These are phyloP conservation scores for Rhinolophus ferrumequinum DNA, from an alignment of 2,113 vertebrate species.

Conservation along the genomic window DNA sequence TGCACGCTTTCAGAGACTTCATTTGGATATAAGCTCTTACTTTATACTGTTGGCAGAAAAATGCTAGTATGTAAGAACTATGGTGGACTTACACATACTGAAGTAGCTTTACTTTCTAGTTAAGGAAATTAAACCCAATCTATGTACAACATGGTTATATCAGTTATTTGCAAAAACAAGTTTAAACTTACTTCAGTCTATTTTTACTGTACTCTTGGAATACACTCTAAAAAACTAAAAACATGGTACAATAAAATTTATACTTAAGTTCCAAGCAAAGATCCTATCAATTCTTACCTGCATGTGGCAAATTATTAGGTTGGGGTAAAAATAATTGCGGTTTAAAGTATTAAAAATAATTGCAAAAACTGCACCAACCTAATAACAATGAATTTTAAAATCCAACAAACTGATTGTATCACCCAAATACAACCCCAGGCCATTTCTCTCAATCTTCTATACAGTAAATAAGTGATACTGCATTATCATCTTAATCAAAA, in stretches of 20 bases:
- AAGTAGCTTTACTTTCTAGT: neutral
- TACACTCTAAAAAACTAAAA: neutral
- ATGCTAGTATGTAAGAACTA: neutral
- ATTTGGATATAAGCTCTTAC: slow-evolving; percentile 98
- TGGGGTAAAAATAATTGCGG: too few species aligned
- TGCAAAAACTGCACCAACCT: too few species aligned
- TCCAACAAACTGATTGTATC: neutral
- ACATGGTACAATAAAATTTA: slow-evolving; percentile 28
- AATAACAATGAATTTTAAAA: neutral
- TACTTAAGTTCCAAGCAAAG: neutral
- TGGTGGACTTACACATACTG: neutral
- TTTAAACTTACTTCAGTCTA: slow-evolving; percentile 32
- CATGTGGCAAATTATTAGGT: neutral
- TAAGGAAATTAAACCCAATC: neutral
- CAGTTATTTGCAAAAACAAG: neutral
- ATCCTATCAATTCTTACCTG: neutral
- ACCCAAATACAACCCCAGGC: neutral
- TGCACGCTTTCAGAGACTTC: slow-evolving; percentile 98
- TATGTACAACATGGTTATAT: neutral
- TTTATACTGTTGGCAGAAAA: slow-evolving; percentile 91
- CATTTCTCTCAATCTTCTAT: slow-evolving; percentile 4
- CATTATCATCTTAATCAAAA: neutral
- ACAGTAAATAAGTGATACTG: neutral
- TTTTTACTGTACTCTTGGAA: neutral
- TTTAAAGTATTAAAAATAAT: too few species aligned